Conservation (phyloP, 2,797 vertebrate species). For the Nothura maculosa region DNA sequence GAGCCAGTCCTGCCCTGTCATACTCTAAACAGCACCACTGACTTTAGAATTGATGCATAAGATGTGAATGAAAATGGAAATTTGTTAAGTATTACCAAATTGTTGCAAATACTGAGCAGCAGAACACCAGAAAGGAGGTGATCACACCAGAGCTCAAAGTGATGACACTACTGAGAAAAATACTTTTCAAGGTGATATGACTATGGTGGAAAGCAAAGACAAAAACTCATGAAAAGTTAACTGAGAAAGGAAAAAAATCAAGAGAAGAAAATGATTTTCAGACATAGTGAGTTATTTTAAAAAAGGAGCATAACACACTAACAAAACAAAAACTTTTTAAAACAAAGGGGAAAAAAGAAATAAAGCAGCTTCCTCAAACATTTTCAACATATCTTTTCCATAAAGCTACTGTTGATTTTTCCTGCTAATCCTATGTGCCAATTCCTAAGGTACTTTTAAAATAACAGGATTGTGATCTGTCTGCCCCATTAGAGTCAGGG, state of each 20-base stretch:
- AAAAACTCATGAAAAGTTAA: background rate
- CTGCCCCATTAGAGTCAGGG: background rate
- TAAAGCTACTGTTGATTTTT: background rate
- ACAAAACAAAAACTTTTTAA: background rate
- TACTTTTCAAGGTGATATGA: background rate
- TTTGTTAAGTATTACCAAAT: background rate
- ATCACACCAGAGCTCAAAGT: background rate
- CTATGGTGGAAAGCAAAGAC: background rate
- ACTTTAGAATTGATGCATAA: background rate
- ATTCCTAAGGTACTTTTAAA: background rate
- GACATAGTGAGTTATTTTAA: background rate
- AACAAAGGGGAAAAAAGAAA: background rate
- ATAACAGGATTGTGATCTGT: background rate
- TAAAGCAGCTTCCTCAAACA: background rate
- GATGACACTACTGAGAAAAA: fast-evolving
- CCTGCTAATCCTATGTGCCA: background rate
- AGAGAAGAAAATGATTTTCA: background rate
- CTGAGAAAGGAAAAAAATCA: background rate
- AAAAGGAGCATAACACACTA: background rate
- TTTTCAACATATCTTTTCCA: background rate
- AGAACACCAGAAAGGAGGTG: background rate
- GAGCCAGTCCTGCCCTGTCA: background rate
- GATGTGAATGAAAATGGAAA: background rate
- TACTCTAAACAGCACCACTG: background rate
- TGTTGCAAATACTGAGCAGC: background rate